A percentile compares a stretch with the other conserved stretches of the same genome.
Evolutionary conservation across 2,113 vertebrate species (phyloP).

Genomic region (Rattus norvegicus): DNA sequence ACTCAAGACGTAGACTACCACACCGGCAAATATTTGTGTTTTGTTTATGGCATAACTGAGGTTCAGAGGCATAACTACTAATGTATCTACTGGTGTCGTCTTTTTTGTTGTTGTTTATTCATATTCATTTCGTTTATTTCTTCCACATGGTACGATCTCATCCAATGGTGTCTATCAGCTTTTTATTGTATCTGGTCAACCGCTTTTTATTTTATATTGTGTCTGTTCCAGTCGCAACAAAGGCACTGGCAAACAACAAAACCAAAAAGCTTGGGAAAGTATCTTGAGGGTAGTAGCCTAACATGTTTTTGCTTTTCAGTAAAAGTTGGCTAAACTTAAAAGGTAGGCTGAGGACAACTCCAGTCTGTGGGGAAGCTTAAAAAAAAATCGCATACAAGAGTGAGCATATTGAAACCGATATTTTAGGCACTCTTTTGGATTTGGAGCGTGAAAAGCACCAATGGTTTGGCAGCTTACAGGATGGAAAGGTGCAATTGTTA

Average conservation of each 20-base stretch:
- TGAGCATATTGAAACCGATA: background rate
- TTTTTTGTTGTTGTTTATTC: background rate
- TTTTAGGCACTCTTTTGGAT: background rate
- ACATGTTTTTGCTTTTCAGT: background rate
- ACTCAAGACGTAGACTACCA: background rate
- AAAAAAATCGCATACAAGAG: background rate
- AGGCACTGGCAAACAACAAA: background rate
- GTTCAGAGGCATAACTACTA: background rate
- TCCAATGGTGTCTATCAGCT: background rate
- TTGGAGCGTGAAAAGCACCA: background rate
- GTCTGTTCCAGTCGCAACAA: background rate
- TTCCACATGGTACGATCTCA: background rate
- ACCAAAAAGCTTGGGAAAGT: background rate
- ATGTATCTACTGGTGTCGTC: background rate
- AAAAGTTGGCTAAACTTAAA: background rate
- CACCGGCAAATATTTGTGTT: background rate
- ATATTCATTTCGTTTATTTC: background rate
- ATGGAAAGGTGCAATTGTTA: background rate
- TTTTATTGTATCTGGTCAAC: background rate
- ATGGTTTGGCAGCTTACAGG: accelerated
- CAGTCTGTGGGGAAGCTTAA: background rate
- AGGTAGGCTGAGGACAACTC: background rate
- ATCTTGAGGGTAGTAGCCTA: background rate
- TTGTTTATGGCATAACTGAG: background rate
- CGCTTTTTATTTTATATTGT: background rate